Evolutionary conservation across 2,888 invertebrate genomes (phyloP), one percentile per base, ranked within the genome.

Genomic region (Ormyrus nitidulus): DNA sequence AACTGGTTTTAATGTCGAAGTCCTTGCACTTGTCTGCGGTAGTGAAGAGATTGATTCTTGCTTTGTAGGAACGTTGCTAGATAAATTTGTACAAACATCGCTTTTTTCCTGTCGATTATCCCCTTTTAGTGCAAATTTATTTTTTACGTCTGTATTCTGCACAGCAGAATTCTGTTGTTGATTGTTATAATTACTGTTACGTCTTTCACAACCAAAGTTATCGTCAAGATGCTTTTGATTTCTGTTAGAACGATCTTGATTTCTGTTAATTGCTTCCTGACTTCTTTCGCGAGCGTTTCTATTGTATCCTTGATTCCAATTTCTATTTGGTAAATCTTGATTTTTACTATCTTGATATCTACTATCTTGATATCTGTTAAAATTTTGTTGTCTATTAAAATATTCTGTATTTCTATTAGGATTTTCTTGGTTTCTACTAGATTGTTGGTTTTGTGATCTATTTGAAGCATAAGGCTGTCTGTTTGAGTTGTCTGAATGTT

Each of bases 191-290:
- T 56, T 46, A 19, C 11, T 71, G 9, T 58, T 46, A n/a, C 13
- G 34, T 61, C 49, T 13, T 11, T 44, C 19, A 64, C 65, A 54
- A 53, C n/a, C 59, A 13, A 69, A 44, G 44, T 44, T 70, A 48
- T 49, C 54, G 53, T 72, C 59, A 19, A 13, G 7, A 54, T 59
- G 46, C 6, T 46, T 68, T 49, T 70, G 58, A 44, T 71, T 44
- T 48, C 59, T 72, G 44, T 10, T 56, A 10, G 11, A 48, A 19
- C 13, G 6, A 5, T 65, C 65, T 53, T 66, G 64, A 49, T 34
- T 64, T 54, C n/a, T 70, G 9, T 68, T 4, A 6, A n/a, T 51
- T 53, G 44, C n/a, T 48, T 70, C 49, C 48, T 70, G 19, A 11
- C 56, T 48, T 34, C 34, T 34, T 2, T 34, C 34, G 2, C 2